Evolutionary conservation across 1,140 invertebrate species (phyloP), one percentile per base, ranked within the genome.

Genomic region (Musca domestica): DNA sequence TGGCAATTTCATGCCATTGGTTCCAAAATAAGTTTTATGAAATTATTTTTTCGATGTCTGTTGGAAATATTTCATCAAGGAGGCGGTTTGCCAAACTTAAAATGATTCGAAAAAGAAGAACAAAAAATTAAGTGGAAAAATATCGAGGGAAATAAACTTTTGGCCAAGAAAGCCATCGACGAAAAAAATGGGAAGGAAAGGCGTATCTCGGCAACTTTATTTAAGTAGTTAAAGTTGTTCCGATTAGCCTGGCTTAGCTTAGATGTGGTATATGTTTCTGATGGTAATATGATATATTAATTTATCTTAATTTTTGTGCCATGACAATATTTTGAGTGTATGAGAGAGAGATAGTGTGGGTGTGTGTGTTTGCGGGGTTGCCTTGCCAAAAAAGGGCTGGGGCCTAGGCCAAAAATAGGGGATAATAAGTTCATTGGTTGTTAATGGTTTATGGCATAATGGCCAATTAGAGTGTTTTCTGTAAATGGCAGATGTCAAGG

Each of bases 251-350:
- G 34, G 34, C 34, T 41, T 41, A 41, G 56, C 27, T 61, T 61
- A 34, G 25, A n/a, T n/a, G 19, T 61, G 34, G 27, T 30, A 17
- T 14, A 61, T 61, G 56, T 61, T 61, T 61, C 56, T 61, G 56
- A 61, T 61, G 41, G 56, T 34, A 27, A 61, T 61, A 30, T 61
- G 56, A 61, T 34, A 61, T 61, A 61, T 61, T 61, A 61, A 61
- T 61, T 61, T 61, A 61, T 61, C 56, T 61, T 61, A 61, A 61
- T 61, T 61, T 61, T 27, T 61, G 27, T 56, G 23, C n/a, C 25
- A 58, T 61, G 20, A 6, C n/a, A 41, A 41, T 41, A 41, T 7
- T 7, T 5, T 5, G 34, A 7, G 34, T 41, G 34, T 41, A 10
- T 41, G 34, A 10, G 9, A 30, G 27, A 30, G 27, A 30, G 27